Evolutionary conservation across 2,797 vertebrate species (phyloP), one percentile per base, ranked within the genome.

Genomic region (Morus bassanus): DNA sequence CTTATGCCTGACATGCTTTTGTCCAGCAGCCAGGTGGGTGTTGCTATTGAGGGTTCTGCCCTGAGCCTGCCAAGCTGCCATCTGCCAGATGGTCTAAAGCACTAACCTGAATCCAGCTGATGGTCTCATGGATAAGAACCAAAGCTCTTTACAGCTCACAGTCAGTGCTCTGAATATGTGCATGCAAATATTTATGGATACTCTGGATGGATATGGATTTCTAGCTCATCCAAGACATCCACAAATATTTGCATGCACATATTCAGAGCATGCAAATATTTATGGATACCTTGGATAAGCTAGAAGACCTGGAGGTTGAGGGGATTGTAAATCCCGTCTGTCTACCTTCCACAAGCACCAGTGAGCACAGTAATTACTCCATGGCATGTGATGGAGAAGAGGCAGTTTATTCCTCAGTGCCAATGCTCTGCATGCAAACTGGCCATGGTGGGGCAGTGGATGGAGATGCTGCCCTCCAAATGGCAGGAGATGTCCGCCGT

Each of bases 91-190:
- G n/a, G 33, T 5, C 74, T 23, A 28, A 79, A 88, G 77, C 83
- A 45, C 50, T 21, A 24, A 21, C 85, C 91, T 48, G 56, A 53
- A 91, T 76, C 70, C 96, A 88, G 83, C 83, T 64, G 68, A 87
- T 3, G 59, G 78, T 10, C 59, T 73, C 46, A 1, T 7, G 81
- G 89, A 35, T 74, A 60, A 57, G 48, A 77, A 7, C 86, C 92
- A 94, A 89, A 95, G 93, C 86, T 85, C 93, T 91, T 96, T n/a
- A 89, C 67, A 74, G 87, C 45, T 80, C 48, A 9, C 39, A 41
- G 25, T 2, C 76, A 23, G 80, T 14, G 73, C 61, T 63, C 54
- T 80, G 68, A 54, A 35, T 39, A 19, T 0, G 0, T 16, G 15
- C 35, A 9, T 35, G 57, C 10, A 39, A 59, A 13, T 35, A n/a